These are phyloP conservation scores for Andrena haemorrhoa DNA, from an alignment of 2,888 invertebrate species.

Conservation along the genomic window DNA sequence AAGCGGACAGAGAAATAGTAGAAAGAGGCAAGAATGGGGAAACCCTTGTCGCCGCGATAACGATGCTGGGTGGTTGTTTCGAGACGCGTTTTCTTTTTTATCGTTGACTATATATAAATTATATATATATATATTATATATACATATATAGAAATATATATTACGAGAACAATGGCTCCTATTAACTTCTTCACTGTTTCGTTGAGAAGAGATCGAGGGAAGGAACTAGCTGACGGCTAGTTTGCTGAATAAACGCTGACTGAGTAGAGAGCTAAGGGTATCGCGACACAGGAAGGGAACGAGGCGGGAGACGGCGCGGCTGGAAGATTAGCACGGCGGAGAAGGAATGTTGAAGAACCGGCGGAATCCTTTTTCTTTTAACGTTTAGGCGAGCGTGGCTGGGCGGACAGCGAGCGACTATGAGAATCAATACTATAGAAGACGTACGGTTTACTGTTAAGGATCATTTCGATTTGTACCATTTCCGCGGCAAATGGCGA, in stretches of 20 bases:
- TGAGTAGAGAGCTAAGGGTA: neutral
- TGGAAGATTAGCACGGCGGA: neutral
- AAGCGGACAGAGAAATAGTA: neutral
- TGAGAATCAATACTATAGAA: constrained; percentile 30
- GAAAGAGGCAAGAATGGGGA: too few species aligned
- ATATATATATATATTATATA: constrained; percentile 33
- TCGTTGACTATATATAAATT: constrained; percentile 61
- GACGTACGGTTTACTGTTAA: constrained; percentile 50
- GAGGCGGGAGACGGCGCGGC: constrained; percentile 2
- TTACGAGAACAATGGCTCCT: constrained; percentile 61
- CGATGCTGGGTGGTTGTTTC: constrained; percentile 41
- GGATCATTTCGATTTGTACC: constrained; percentile 50
- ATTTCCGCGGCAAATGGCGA: constrained; percentile 70
- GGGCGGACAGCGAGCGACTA: constrained; percentile 66
- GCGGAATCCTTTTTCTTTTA: constrained; percentile 21
- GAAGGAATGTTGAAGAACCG: too few species aligned
- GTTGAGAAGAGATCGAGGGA: constrained; percentile 15
- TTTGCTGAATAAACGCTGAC: constrained; percentile 28
- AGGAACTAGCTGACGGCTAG: constrained; percentile 26
- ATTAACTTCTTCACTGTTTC: constrained; percentile 59
- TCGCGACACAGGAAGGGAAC: neutral
- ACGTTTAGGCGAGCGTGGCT: constrained; percentile 68
- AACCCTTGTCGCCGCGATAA: constrained; percentile 24
- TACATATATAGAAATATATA: constrained; percentile 46
- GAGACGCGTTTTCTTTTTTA: constrained; percentile 50